Base-by-base conservation (phyloP, 2,888 invertebrate genomes). In the Abrostola triplasia region DNA sequence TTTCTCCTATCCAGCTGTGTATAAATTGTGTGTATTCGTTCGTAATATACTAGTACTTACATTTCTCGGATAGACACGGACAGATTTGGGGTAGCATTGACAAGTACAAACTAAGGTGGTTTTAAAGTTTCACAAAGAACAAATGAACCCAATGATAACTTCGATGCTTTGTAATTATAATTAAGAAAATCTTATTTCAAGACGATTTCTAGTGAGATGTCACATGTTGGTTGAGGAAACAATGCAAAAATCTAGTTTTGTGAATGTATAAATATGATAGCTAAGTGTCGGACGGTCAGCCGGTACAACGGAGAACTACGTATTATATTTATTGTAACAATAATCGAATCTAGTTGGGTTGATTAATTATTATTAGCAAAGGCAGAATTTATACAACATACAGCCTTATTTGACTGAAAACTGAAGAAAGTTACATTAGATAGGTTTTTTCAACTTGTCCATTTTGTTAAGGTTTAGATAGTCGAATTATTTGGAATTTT, bases 401-500 rank as follows among this genome's bases (percentile, higher is more conserved):
- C 68, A 63, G 64, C 71, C 62, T 78, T 60, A 47, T 69, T 76
- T 79, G 77, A 76, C 79, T 78, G 79, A 79, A 74, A 71, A 62
- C 13, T n/a, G 60, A 51, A 48, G 56, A 71, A 63, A 53, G 62
- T 68, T 61, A 42, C 63, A 73, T 83, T 87, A 86, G 85, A 80
- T 86, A 84, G 80, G 72, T 76, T 83, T 83, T 82, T 76, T 65
- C 75, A 80, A 70, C 84, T 78, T 68, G 78, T 82, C 80, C 77
- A 79, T 81, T 84, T 80, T 79, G 74, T 85, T 82, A 82, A 74
- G 68, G 77, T 58, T 85, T 88, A 87, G 84, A 82, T 88, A 89
- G 88, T 79, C 64, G 79, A 88, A 86, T 87, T 86, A 82, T 84
- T 85, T 84, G 66, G 71, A 81, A 72, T 77, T 74, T 73, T 67